Percentiles rank a stretch among this genome's conserved stretches.
These are phyloP conservation scores for Stegostoma tigrinum DNA, from an alignment of 2,113 vertebrate species.

Conservation along the genomic window DNA sequence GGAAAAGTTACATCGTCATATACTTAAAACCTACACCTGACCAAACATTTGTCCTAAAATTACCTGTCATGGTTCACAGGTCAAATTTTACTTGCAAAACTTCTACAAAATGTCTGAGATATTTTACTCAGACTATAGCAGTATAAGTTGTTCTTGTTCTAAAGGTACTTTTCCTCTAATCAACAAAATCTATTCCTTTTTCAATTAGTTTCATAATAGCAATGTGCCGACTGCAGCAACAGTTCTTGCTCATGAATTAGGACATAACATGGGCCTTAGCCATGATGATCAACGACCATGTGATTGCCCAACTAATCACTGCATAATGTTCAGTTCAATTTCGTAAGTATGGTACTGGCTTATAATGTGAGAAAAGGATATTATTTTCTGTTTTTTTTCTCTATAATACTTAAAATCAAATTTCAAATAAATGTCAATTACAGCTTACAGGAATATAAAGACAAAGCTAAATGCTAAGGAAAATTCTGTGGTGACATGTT, in stretches of 20 bases:
- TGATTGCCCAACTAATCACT: conserved; percentile 39
- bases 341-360: conserved; percentile 51
- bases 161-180: background rate
- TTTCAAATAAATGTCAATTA: background rate
- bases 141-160: background rate
- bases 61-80: background rate
- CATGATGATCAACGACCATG: conserved; percentile 61
- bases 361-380: background rate
- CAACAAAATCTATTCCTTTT: background rate
- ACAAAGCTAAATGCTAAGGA: background rate
- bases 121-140: background rate
- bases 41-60: background rate
- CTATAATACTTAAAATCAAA: background rate
- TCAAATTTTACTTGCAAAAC: background rate
- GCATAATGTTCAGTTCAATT: conserved; percentile 61
- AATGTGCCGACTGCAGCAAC: conserved; percentile 51
- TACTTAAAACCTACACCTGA: no score
- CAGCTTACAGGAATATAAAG: background rate
- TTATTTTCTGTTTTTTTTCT: background rate
- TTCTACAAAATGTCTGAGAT: background rate
- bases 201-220: conserved; percentile 48
- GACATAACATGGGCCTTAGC: conserved; percentile 77
- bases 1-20: no score
- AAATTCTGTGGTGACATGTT: background rate
- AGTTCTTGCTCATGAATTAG: conserved; percentile 77